phyloP scores from a whole-genome alignment of 2,113 vertebrate species.

The Rhineura floridana region DNA sequence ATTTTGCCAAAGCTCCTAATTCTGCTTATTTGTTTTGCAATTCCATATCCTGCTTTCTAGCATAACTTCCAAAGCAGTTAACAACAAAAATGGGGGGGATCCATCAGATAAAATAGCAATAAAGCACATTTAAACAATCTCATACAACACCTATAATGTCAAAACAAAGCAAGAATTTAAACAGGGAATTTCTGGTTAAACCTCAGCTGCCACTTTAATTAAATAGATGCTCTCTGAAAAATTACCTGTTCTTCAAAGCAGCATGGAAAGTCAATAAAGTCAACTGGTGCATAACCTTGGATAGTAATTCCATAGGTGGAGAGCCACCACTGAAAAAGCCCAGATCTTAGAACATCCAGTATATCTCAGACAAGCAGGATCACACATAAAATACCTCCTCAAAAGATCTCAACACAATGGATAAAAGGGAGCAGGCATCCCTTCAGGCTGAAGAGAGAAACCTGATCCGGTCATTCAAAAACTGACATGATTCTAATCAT shows the following conservation, averaged over 20 bases:
- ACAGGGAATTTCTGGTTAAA: not conserved
- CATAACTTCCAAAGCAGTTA: not conserved
- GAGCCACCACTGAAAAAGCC: too few relatives aligned
- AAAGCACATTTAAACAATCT: not conserved
- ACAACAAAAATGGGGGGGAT: not conserved
- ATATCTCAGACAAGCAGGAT: not conserved
- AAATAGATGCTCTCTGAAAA: not conserved
- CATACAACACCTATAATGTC: not conserved
- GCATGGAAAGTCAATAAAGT: not conserved
- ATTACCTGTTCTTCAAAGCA: not conserved
- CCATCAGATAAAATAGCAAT: not conserved
- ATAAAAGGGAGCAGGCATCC: not conserved
- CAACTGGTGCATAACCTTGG: not conserved
- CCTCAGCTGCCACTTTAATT: not conserved
- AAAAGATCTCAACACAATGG: not conserved
- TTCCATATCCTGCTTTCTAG: too few relatives aligned
- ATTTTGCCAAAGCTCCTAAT: not conserved
- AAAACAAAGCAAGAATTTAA: not conserved
- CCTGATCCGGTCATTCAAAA: too few relatives aligned
- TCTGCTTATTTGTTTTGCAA: not conserved
- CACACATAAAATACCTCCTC: not conserved
- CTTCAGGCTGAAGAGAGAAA: not conserved
- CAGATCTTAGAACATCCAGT: not conserved
- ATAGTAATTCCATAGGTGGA: too few relatives aligned
- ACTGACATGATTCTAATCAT: too few relatives aligned